Evolutionary conservation across 2,113 vertebrate genomes (phyloP).

Genomic region (Coptodon bakossiorum): DNA sequence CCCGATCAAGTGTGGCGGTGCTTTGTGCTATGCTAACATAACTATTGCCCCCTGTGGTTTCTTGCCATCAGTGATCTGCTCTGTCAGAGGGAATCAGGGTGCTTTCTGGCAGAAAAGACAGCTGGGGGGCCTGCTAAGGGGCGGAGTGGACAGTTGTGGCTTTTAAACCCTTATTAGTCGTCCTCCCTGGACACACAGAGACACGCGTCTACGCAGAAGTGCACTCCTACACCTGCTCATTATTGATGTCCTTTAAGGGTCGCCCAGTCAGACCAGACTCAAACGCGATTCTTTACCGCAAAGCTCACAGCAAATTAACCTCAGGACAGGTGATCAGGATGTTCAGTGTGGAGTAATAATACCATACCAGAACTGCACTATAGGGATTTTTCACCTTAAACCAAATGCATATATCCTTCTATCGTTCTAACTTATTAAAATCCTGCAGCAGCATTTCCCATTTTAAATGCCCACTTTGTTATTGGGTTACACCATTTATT

Average conservation of each 20-base stretch:
- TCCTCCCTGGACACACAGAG: constrained; percentile 66
- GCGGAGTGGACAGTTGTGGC: constrained; percentile 78
- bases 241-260: constrained; percentile 72
- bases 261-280: constrained; percentile 49
- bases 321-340: constrained; percentile 53
- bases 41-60: constrained; percentile 56
- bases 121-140: constrained; percentile 69
- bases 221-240: constrained; percentile 75
- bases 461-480: background rate
- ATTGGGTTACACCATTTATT: background rate
- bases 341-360: constrained; percentile 4
- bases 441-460: background rate
- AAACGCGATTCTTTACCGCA: constrained; percentile 50
- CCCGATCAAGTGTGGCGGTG: constrained; percentile 30
- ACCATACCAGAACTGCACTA: background rate
- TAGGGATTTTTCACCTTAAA: background rate
- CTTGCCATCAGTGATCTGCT: constrained; percentile 51
- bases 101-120: constrained; percentile 66
- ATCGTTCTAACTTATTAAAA: background rate
- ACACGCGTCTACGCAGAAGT: constrained; percentile 63
- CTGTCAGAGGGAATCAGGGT: constrained; percentile 75
- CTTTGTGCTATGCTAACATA: constrained; percentile 56
- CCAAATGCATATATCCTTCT: background rate
- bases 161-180: constrained; percentile 81
- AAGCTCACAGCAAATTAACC: constrained; percentile 64